Evolutionary conservation across 2,888 invertebrate genomes (phyloP).

Genomic region (Anaspis maculata): DNA sequence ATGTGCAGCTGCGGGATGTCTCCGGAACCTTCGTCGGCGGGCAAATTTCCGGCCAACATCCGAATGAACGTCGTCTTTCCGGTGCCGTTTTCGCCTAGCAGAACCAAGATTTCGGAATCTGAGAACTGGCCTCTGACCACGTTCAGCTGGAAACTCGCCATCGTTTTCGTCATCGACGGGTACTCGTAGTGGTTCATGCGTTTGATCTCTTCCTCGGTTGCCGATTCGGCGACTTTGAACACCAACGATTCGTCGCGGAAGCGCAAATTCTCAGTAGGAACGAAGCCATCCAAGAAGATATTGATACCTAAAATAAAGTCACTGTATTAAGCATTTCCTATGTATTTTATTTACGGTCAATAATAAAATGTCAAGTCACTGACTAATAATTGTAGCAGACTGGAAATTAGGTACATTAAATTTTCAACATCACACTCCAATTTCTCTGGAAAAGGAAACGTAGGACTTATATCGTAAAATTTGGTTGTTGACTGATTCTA

Average conservation of each 20-base stretch:
- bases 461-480: too few relatives aligned
- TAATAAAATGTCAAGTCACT: too few relatives aligned
- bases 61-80: conserved; percentile 99
- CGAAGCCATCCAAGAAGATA: conserved; percentile 98
- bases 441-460: too few relatives aligned
- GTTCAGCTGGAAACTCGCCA: conserved; percentile 68
- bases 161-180: conserved; percentile 81
- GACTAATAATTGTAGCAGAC: too few relatives aligned
- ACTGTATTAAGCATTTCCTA: conserved; percentile 1
- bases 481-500: too few relatives aligned
- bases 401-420: too few relatives aligned
- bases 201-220: conserved; percentile 95
- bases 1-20: conserved; percentile 87
- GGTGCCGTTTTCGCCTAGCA: conserved; percentile 96
- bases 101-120: conserved; percentile 97
- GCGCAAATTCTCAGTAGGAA: conserved; percentile 97
- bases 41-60: conserved; percentile 93
- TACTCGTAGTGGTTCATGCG: conserved; percentile 95
- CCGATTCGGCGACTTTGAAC: conserved; percentile 97
- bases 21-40: conserved; percentile 73
- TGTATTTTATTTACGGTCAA: not conserved
- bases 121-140: conserved; percentile 93
- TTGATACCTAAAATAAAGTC: conserved; percentile 67
- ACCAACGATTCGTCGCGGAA: conserved; percentile 95
- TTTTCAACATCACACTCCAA: too few relatives aligned